Percentiles rank a stretch among this genome's conserved stretches.
phyloP scores from a whole-genome alignment of 2,113 vertebrate species.

The Myotis davidii region DNA sequence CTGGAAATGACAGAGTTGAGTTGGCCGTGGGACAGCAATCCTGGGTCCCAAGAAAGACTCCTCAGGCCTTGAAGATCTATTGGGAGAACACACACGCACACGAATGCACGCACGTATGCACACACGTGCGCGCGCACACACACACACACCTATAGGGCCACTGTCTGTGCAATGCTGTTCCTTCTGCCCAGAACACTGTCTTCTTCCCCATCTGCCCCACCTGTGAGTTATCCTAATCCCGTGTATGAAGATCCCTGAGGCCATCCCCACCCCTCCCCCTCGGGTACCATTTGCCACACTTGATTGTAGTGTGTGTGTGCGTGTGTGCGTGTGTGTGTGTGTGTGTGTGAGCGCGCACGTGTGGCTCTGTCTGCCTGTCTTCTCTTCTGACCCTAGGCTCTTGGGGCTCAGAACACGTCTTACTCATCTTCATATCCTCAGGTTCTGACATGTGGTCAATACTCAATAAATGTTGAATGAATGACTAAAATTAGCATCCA shows the following conservation, averaged over 20 bases:
- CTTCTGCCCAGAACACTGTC: not conserved
- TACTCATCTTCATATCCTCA: not conserved
- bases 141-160: not conserved
- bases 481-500: conserved; percentile 37
- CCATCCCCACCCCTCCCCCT: not conserved
- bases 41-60: not conserved
- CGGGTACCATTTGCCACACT: not conserved
- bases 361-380: not conserved
- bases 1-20: not conserved
- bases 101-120: no score
- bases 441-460: not conserved
- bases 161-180: no score
- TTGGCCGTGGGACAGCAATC: not conserved
- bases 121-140: not conserved
- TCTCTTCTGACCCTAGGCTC: not conserved
- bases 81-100: not conserved
- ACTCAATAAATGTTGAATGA: conserved; percentile 39
- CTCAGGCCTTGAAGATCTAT: not conserved
- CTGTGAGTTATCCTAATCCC: not conserved
- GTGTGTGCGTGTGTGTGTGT: not conserved
- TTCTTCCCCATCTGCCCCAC: not conserved
- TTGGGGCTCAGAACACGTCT: not conserved
- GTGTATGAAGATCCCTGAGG: not conserved
- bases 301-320: not conserved
- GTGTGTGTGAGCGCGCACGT: accelerated